Percentiles rank a stretch among this genome's conserved stretches.
These are phyloP conservation scores for Macaca nemestrina DNA, from an alignment of 2,113 vertebrate genomes.

Conservation along the genomic window DNA sequence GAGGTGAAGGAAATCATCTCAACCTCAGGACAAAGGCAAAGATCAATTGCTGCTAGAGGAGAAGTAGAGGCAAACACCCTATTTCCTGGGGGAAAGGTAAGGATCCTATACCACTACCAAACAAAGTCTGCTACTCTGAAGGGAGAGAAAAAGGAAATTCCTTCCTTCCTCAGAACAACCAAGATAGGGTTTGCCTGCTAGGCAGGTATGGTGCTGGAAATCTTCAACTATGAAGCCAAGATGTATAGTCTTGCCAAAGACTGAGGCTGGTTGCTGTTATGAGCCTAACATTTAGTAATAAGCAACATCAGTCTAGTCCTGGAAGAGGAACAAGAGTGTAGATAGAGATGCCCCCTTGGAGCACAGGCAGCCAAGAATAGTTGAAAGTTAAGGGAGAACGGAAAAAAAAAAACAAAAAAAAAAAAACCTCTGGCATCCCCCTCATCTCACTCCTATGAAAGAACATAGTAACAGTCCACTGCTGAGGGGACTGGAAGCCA, in stretches of 20 bases:
- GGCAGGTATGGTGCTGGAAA: neutral
- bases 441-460: neutral
- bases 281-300: neutral
- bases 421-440: neutral
- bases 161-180: neutral
- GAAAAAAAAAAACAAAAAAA: neutral
- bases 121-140: neutral
- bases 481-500: neutral
- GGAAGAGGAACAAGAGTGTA: neutral
- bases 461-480: neutral
- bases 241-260: neutral
- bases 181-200: neutral
- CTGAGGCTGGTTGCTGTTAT: neutral
- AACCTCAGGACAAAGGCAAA: neutral
- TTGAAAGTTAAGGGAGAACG: neutral
- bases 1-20: neutral
- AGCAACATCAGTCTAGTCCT: neutral
- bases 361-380: neutral
- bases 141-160: neutral
- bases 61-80: neutral
- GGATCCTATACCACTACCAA: neutral
- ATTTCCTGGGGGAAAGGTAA: neutral
- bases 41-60: neutral
- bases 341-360: neutral
- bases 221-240: neutral